Conservation (phyloP, 2,797 vertebrate species). For the Chelon auratus region DNA sequence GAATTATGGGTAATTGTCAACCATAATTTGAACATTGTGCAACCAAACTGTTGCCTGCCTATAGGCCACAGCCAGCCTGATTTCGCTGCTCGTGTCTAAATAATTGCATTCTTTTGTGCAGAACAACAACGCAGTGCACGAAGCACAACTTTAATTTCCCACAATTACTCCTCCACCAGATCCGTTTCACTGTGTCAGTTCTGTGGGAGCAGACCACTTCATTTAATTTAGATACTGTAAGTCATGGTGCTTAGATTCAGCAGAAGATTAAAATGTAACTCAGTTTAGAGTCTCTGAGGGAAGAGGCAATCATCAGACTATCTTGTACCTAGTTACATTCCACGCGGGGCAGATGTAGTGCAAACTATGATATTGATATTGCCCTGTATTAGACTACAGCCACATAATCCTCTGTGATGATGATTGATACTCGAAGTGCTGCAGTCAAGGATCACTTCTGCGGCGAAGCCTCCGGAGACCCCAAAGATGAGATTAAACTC, state of each 20-base stretch:
- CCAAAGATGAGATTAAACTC: constrained; percentile 47
- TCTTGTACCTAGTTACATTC: constrained; percentile 56
- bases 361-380: constrained; percentile 64
- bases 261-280: constrained; percentile 69
- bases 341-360: constrained; percentile 45
- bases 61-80: not conserved
- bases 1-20: constrained; percentile 37
- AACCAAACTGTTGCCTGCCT: constrained; percentile 19
- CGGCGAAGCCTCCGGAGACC: constrained; percentile 30
- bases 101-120: not conserved
- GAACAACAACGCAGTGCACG: constrained; percentile 31
- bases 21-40: constrained; percentile 4
- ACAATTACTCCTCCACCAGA: constrained; percentile 48
- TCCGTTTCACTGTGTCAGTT: constrained; percentile 51
- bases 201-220: constrained; percentile 43
- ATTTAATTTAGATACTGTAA: constrained; percentile 69
- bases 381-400: constrained; percentile 45
- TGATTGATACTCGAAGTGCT: constrained; percentile 46
- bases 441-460: constrained; percentile 46
- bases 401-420: constrained; percentile 57
- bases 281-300: constrained; percentile 65
- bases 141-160: constrained; percentile 50
- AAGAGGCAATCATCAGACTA: constrained; percentile 60
- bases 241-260: constrained; percentile 53
- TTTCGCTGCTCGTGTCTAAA: not conserved